A percentile compares a stretch with the other conserved stretches of the same genome.
These are phyloP conservation scores for Triplophysa bombifrons DNA, from an alignment of 2,797 vertebrate genomes.

Conservation along the genomic window DNA sequence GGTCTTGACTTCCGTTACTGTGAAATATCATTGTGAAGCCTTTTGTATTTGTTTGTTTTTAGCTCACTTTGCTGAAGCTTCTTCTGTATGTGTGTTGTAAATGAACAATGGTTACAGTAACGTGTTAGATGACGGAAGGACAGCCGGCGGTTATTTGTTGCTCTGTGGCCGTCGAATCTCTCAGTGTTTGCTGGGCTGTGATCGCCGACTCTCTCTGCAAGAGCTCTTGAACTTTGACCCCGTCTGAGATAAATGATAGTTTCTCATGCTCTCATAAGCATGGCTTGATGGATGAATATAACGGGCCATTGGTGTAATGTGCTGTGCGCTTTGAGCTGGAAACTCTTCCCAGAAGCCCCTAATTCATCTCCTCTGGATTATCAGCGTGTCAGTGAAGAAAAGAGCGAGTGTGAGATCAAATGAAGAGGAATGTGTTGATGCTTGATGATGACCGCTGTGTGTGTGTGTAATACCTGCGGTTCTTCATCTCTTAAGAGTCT, in stretches of 20 bases:
- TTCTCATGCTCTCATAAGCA: conserved; percentile 63
- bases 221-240: conserved; percentile 34
- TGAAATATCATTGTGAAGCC: background rate
- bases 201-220: background rate
- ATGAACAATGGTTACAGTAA: too few species aligned
- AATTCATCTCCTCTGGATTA: conserved; percentile 77
- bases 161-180: background rate
- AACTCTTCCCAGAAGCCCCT: conserved; percentile 72
- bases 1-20: background rate
- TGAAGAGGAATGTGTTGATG: background rate
- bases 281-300: conserved; percentile 73
- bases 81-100: too few species aligned
- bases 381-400: conserved; percentile 64
- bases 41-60: too few species aligned
- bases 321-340: conserved; percentile 73
- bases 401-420: conserved; percentile 40
- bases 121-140: background rate
- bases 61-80: too few species aligned
- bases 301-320: conserved; percentile 74
- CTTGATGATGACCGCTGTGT: conserved; percentile 36
- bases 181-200: background rate
- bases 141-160: background rate
- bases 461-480: background rate
- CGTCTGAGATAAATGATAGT: conserved; percentile 58
- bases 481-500: too few species aligned